phyloP scores from a whole-genome alignment of 1,140 invertebrate genomes.

The Pristionchus pacificus region DNA sequence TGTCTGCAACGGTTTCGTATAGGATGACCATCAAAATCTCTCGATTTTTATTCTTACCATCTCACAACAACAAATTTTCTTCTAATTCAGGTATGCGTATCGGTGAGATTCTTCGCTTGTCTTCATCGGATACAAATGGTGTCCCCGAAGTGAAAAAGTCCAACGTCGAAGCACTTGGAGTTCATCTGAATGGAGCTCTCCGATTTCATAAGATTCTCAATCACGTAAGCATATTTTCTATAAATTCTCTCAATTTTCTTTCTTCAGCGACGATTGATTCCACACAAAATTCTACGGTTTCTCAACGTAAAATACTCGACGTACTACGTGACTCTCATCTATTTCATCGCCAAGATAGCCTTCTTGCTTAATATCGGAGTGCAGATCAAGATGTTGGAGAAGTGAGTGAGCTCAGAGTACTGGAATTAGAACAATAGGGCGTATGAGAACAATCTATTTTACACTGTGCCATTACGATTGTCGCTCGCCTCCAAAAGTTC shows the following conservation, averaged over 20 bases:
- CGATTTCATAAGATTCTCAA: slow-evolving; percentile 47
- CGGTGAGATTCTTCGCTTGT: slow-evolving; percentile 49
- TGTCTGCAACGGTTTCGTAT: too few relatives aligned
- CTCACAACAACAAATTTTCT: slow-evolving; percentile 16
- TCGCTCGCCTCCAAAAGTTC: too few relatives aligned
- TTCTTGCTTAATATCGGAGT: slow-evolving; percentile 47
- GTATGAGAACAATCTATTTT: not conserved
- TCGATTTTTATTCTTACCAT: too few relatives aligned
- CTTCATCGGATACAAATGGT: slow-evolving; percentile 45
- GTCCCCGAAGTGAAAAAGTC: slow-evolving; percentile 43
- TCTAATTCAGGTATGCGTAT: slow-evolving; percentile 47
- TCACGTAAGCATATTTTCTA: slow-evolving; percentile 29
- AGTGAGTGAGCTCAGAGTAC: too few relatives aligned
- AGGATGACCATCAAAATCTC: too few relatives aligned
- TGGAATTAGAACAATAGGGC: too few relatives aligned
- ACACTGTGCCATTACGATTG: not conserved
- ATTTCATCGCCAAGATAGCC: slow-evolving; percentile 46
- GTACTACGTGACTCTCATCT: slow-evolving; percentile 51
- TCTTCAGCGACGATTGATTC: slow-evolving; percentile 45
- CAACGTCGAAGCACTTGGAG: slow-evolving; percentile 46
- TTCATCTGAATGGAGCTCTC: slow-evolving; percentile 48
- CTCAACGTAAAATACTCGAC: slow-evolving; percentile 53
- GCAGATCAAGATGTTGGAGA: slow-evolving; percentile 43
- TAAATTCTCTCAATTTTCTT: not conserved
- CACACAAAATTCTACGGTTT: slow-evolving; percentile 50